Conservation (phyloP, 2,113 vertebrate genomes). For the Atherinomorus stipes region DNA sequence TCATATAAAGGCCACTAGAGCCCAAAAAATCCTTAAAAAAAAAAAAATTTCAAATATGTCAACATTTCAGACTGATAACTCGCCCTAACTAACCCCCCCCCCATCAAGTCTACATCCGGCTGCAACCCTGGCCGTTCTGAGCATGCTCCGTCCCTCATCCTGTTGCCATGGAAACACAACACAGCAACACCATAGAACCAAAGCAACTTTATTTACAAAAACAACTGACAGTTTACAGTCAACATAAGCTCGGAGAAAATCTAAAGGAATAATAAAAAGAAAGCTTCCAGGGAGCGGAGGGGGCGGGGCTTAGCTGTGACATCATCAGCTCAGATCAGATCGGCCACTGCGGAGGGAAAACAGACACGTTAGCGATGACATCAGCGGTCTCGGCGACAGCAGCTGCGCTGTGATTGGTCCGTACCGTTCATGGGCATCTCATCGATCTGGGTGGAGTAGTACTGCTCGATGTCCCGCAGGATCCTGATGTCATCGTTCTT, state of each 20-base stretch:
- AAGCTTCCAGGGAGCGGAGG: slow-evolving; percentile 5
- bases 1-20: too few species aligned
- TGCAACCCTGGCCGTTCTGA: too few species aligned
- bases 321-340: slow-evolving; percentile 72
- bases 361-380: not conserved
- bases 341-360: slow-evolving; percentile 75
- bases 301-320: not conserved
- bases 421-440: slow-evolving; percentile 99
- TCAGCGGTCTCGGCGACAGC: not conserved
- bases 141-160: too few species aligned
- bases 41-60: too few species aligned
- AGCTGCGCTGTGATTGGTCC: not conserved
- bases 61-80: too few species aligned
- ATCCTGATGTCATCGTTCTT: slow-evolving; percentile 99
- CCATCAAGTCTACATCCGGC: too few species aligned
- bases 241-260: slow-evolving; percentile 4
- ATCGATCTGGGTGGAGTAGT: slow-evolving; percentile 98
- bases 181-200: not conserved
- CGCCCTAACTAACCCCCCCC: too few species aligned
- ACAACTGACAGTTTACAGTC: slow-evolving; percentile 8
- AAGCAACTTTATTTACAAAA: slow-evolving; percentile 78
- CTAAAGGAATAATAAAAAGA: slow-evolving; percentile 12
- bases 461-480: slow-evolving; percentile 97
- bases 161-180: not conserved
- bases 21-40: too few species aligned